These are phyloP conservation scores for Aphidius gifuensis DNA, from an alignment of 1,140 invertebrate genomes.

Conservation along the genomic window DNA sequence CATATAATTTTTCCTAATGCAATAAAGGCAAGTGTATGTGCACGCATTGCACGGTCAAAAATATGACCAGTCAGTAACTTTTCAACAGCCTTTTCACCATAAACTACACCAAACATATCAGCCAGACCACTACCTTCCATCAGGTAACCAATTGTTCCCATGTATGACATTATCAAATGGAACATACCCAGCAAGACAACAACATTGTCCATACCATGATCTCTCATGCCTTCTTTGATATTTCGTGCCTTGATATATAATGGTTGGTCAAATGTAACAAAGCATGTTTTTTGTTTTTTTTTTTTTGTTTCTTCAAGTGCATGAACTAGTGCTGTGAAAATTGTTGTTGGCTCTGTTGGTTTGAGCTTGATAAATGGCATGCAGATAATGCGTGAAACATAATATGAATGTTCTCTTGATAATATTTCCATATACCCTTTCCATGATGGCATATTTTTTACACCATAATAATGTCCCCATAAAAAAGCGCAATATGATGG, in stretches of 20 bases:
- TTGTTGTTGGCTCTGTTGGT: slow-evolving; percentile 7
- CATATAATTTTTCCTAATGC: no score
- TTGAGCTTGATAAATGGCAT: slow-evolving; percentile 9
- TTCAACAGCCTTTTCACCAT: no score
- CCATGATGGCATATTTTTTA: background rate
- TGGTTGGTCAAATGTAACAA: slow-evolving; percentile 30
- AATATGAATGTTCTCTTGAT: background rate
- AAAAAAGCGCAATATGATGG: background rate
- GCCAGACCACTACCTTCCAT: slow-evolving; percentile 28
- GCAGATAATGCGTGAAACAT: background rate
- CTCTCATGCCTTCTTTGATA: slow-evolving; percentile 15
- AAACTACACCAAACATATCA: slow-evolving; percentile 6
- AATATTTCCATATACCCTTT: background rate
- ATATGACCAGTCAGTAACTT: no score
- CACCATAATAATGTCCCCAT: background rate
- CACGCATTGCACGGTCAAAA: no score
- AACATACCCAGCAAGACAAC: slow-evolving; percentile 28
- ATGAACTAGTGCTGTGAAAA: background rate
- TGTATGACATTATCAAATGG: slow-evolving; percentile 31
- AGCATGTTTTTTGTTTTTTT: slow-evolving; percentile 3
- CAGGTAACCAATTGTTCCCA: slow-evolving; percentile 28
- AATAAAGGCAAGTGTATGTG: no score
- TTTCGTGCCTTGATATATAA: slow-evolving; percentile 21
- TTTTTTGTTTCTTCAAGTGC: background rate
- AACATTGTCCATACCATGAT: slow-evolving; percentile 20